Base-by-base conservation (phyloP, 2,888 invertebrate species). In the Disparrhopalites patrizii region DNA sequence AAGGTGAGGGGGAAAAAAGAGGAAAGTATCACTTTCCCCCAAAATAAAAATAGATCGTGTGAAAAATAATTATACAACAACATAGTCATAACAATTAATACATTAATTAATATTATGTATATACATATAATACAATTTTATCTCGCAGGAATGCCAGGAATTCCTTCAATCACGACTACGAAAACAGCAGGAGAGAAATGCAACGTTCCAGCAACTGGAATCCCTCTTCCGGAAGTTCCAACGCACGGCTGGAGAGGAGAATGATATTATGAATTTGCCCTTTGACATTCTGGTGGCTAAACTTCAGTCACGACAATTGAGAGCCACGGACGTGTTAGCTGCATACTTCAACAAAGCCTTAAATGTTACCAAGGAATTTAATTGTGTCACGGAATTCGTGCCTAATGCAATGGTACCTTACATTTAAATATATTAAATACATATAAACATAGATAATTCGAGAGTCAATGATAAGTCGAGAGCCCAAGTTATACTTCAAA, bases 341-440 rank as follows among this genome's bases (percentile, higher is more conserved):
- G 69, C 76, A 7, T 79, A 77, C 55, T 61, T 58, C 1, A 64
- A 66, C 8, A 71, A 77, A 69, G 74, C 77, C 18, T 31, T 77
- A 33, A 68, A 73, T 63, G 73, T 70, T 7, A 73, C 71, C 5
- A 66, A 71, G 56, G 71, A 73, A 61, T 71, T 64, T 65, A 78
- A 77, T 68, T 76, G 77, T 67, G 63, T 77, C n/a, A 74, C 76
- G 23, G 77, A 78, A 51, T 78, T 77, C 66, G 70, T 77, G 30
- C 64, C 66, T 10, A 75, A 76, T 43, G 76, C 77, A 27, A 64
- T 70, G 66, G 76, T 76, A 68, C 36, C 36, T 36, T 36, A 36
- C 36, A 36, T 13, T 8, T 36, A 10, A 36, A 10, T 8, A 13
- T 13, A 10, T 36, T 10, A 36, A 43, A 10, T n/a, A 43, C n/a